These are phyloP conservation scores for Lottia scabra DNA, from an alignment of 2,888 invertebrate genomes.

Conservation along the genomic window DNA sequence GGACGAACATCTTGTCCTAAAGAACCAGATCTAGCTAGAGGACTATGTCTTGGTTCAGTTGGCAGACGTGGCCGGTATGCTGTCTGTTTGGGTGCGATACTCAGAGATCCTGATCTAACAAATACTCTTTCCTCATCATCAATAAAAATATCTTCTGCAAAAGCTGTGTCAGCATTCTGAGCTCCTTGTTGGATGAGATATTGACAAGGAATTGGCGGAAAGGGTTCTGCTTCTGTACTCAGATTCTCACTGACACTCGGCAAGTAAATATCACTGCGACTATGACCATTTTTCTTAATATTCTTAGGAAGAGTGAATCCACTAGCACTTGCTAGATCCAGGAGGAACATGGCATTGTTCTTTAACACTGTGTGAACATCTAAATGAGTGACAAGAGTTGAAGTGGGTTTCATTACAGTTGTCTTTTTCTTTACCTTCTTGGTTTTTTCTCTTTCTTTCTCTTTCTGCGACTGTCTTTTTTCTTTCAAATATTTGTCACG, in stretches of 20 bases:
- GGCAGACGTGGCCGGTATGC: conserved; percentile 55
- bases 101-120: conserved; percentile 60
- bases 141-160: conserved; percentile 65
- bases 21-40: conserved; percentile 60
- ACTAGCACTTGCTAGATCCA: conserved; percentile 87
- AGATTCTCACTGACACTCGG: conserved; percentile 63
- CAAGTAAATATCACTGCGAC: conserved; percentile 49
- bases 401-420: conserved; percentile 31
- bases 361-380: conserved; percentile 81
- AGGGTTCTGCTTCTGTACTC: conserved; percentile 57
- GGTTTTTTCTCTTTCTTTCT: conserved; percentile 67
- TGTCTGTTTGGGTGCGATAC: conserved; percentile 40
- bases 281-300: conserved; percentile 41
- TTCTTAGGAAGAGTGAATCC: conserved; percentile 69
- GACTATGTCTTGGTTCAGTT: conserved; percentile 61
- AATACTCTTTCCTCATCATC: conserved; percentile 60
- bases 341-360: conserved; percentile 92
- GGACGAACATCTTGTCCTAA: conserved; percentile 57
- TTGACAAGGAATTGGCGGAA: conserved; percentile 63
- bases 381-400: conserved; percentile 44
- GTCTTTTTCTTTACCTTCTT: conserved; percentile 51
- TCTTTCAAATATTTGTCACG: conserved; percentile 80
- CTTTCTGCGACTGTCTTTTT: conserved; percentile 55
- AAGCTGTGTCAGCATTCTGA: conserved; percentile 63
- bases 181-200: conserved; percentile 60